Evolutionary conservation across 2,888 invertebrate species (phyloP), one percentile per base, ranked within the genome.

Genomic region (Oscheius onirici): DNA sequence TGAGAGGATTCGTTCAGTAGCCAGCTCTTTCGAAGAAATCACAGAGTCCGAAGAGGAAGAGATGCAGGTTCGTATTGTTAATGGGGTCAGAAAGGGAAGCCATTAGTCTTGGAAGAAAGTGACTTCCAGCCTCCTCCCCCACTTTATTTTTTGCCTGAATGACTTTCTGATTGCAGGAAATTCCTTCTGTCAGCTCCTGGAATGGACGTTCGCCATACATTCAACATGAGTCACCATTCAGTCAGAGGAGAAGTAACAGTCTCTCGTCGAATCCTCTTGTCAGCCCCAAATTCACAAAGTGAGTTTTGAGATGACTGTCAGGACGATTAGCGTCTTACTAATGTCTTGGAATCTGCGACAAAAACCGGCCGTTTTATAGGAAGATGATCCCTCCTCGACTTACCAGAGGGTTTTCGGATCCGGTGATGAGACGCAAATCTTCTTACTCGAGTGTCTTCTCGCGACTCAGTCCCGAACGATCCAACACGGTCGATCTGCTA

Each of bases 21-120:
- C 76, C 63, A 75, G 74, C 49, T 78, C 78, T 3, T 78, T 78
- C 24, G 78, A 78, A 58, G 78, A 78, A 44, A 78, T 78, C 66
- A 75, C 74, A 22, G 78, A 78, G 58, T 75, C 75, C 1, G 78
- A 78, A 52, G 78, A 78, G 51, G 78, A 78, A 55, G 76, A 76
- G 49, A 69, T 73, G 58, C 75, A 74, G 75, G 78, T 74, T 24
- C 49, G 70, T n/a, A 5, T 28, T n/a, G n/a, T n/a, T n/a, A n/a
- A n/a, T n/a, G n/a, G n/a, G n/a, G n/a, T n/a, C n/a, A 22, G 22
- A 5, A 11, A 13, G 11, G 15, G 20, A 24, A 6, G 3, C n/a
- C 26, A 55, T 55, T 20, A 34, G 5, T n/a, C 13, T 2, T 17
- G n/a, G 58, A 34, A 22, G 20, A 24, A 54, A 54, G 13, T 55